Percentiles rank a stretch among this genome's conserved stretches.
phyloP scores from a whole-genome alignment of 2,797 vertebrate genomes.

The Acrossocheilus fasciatus region DNA sequence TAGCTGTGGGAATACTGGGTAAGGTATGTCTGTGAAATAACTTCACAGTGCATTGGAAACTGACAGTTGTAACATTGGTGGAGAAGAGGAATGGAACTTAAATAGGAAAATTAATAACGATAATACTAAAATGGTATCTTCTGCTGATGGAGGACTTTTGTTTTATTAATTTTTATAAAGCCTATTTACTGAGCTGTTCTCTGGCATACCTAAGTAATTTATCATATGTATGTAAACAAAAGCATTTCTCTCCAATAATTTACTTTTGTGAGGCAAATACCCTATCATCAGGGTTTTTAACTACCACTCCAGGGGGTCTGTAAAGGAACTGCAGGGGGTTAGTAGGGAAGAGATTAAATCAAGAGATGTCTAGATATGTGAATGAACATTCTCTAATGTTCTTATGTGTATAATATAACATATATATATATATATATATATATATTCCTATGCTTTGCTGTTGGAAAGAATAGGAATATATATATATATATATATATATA shows the following conservation, averaged over 20 bases:
- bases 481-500: too few relatives aligned
- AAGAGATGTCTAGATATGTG: background rate
- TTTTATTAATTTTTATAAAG: background rate
- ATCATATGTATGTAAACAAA: background rate
- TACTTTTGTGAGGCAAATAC: background rate
- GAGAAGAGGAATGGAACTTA: background rate
- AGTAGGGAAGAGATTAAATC: background rate
- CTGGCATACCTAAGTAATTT: background rate
- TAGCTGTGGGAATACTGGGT: background rate
- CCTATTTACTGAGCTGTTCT: conserved; percentile 8
- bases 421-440: too few relatives aligned
- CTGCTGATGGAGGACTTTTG: background rate
- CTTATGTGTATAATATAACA: background rate
- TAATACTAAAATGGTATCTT: background rate
- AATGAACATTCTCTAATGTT: background rate
- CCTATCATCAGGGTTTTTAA: background rate
- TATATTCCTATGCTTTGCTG: too few relatives aligned
- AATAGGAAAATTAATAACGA: background rate
- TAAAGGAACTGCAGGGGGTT: too few relatives aligned
- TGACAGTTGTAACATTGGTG: background rate
- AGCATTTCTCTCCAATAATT: background rate
- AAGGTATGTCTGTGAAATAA: background rate
- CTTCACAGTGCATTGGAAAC: conserved; percentile 12
- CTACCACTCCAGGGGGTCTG: background rate
- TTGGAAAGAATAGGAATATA: too few relatives aligned